phyloP scores from a whole-genome alignment of 2,888 invertebrate species.

The Euclidia mi region DNA sequence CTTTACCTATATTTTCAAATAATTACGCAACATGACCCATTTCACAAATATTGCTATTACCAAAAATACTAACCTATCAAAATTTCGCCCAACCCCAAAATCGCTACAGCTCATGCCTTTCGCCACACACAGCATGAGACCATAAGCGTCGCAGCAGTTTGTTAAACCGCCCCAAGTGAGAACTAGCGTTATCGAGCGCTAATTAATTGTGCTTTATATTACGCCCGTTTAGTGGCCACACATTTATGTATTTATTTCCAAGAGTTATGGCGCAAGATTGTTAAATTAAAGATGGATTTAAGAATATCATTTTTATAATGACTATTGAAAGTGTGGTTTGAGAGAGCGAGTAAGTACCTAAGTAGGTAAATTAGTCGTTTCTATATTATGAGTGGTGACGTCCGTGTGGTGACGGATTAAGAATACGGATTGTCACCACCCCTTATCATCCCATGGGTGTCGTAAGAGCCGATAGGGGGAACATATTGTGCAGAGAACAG shows the following conservation, averaged over 20 bases:
- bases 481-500: too few species aligned
- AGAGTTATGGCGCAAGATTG: constrained; percentile 26
- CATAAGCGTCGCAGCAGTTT: constrained; percentile 65
- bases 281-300: constrained; percentile 17
- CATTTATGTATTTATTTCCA: constrained; percentile 52
- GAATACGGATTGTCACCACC: too few species aligned
- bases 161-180: constrained; percentile 68
- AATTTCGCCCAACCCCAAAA: neutral
- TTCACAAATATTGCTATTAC: too few species aligned
- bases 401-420: too few species aligned
- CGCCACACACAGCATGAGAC: constrained; percentile 59
- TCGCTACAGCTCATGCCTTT: constrained; percentile 17
- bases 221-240: constrained; percentile 54
- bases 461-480: too few species aligned
- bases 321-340: neutral
- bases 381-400: too few species aligned
- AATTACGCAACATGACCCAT: too few species aligned
- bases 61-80: too few species aligned
- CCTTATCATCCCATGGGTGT: too few species aligned
- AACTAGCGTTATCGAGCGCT: constrained; percentile 65
- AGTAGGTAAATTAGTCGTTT: too few species aligned
- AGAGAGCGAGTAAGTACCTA: neutral
- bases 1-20: too few species aligned
- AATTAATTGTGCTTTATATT: constrained; percentile 73
- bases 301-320: constrained; percentile 5